Evolutionary conservation across 1,140 invertebrate genomes (phyloP).

Genomic region (Coptotermes formosanus): DNA sequence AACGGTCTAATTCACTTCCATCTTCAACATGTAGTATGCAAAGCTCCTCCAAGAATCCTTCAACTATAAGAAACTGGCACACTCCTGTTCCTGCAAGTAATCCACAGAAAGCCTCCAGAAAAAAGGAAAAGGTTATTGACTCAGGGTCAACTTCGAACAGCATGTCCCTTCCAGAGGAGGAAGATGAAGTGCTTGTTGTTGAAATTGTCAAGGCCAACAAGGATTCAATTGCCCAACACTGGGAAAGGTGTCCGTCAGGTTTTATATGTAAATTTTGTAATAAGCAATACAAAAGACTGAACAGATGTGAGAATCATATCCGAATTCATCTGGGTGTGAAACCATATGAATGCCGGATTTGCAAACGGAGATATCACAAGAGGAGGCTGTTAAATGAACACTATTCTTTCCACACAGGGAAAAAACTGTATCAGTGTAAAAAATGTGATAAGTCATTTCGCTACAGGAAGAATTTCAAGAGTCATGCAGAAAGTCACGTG

Average conservation of each 20-base stretch:
- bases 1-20: not conserved
- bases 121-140: not conserved
- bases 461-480: conserved; percentile 6
- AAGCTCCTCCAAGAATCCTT: not conserved
- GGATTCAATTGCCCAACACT: not conserved
- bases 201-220: not conserved
- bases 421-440: not conserved
- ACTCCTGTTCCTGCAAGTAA: not conserved
- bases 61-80: not conserved
- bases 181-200: not conserved
- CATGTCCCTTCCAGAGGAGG: not conserved
- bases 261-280: not conserved
- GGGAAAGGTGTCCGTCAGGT: not conserved
- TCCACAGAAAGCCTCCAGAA: not conserved
- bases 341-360: not conserved
- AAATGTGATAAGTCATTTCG: not conserved
- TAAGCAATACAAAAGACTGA: not conserved
- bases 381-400: not conserved
- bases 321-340: not conserved
- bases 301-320: conserved; percentile 7
- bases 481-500: not conserved
- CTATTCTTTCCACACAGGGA: not conserved
- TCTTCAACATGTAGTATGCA: not conserved
- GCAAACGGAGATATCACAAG: not conserved
- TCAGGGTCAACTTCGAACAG: not conserved